These are phyloP conservation scores for Melanerpes aurifrons DNA, from an alignment of 2,113 vertebrate species.

Conservation along the genomic window DNA sequence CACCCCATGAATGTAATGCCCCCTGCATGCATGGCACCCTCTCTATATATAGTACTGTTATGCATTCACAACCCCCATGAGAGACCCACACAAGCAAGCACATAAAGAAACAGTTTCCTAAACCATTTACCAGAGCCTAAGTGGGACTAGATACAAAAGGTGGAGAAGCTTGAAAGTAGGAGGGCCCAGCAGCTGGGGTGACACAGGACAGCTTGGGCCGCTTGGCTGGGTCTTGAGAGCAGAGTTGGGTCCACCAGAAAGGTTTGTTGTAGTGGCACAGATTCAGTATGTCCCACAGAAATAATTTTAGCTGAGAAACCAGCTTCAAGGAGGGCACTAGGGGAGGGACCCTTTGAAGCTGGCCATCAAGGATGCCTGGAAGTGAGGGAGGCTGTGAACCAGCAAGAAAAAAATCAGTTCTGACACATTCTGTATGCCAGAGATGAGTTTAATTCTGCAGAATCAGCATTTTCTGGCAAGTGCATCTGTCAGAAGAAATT, in stretches of 20 bases:
- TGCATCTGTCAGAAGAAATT: slow-evolving; percentile 39
- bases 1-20: too few species aligned
- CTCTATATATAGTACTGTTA: not conserved
- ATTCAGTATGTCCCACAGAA: not conserved
- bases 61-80: not conserved
- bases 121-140: not conserved
- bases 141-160: not conserved
- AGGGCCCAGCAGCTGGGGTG: not conserved
- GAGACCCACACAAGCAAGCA: not conserved
- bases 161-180: not conserved
- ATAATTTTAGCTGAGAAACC: not conserved
- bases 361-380: not conserved
- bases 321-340: not conserved
- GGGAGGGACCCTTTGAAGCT: not conserved
- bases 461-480: slow-evolving; percentile 26
- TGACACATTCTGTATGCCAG: slow-evolving; percentile 13
- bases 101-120: not conserved
- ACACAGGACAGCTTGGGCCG: not conserved
- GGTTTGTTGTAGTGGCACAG: not conserved
- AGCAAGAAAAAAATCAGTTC: slow-evolving; percentile 9
- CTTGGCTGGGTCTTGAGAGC: not conserved
- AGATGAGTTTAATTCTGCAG: slow-evolving; percentile 20
- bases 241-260: not conserved
- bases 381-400: not conserved
- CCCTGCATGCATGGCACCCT: not conserved